phyloP scores from a whole-genome alignment of 2,888 invertebrate genomes.

The Spodoptera littoralis region DNA sequence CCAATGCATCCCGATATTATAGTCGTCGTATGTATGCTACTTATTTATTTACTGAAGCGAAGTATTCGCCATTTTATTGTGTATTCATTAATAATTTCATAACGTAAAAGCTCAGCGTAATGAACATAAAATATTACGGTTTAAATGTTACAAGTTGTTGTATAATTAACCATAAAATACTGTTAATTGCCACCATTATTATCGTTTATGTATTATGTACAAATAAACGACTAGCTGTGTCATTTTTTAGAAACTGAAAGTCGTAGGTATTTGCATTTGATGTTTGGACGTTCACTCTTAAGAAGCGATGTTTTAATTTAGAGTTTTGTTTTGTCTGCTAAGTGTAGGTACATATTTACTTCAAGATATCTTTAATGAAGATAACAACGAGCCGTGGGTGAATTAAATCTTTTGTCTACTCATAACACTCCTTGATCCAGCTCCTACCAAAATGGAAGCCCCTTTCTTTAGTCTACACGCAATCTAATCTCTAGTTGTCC shows the following conservation, averaged over 20 bases:
- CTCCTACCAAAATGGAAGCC: constrained; percentile 9
- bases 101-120: constrained; percentile 12
- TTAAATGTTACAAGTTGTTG: constrained; percentile 20
- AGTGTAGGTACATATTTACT: too few relatives aligned
- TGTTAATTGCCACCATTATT: constrained; percentile 21
- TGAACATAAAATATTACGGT: constrained; percentile 22
- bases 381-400: too few relatives aligned
- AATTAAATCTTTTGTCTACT: too few relatives aligned
- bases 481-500: constrained; percentile 34
- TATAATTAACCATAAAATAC: constrained; percentile 40
- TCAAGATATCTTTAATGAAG: too few relatives aligned
- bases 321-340: too few relatives aligned
- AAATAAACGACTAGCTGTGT: constrained; percentile 15
- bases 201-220: constrained; percentile 21
- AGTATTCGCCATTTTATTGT: too few relatives aligned
- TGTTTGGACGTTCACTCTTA: constrained; percentile 11
- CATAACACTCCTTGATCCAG: too few relatives aligned
- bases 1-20: too few relatives aligned
- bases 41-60: too few relatives aligned
- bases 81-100: not conserved
- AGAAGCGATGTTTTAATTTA: too few relatives aligned
- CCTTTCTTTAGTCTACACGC: constrained; percentile 10
- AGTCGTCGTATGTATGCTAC: too few relatives aligned
- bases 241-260: constrained; percentile 29
- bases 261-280: not conserved